Conservation (phyloP, 2,888 invertebrate genomes). For the Gari tellinella region DNA sequence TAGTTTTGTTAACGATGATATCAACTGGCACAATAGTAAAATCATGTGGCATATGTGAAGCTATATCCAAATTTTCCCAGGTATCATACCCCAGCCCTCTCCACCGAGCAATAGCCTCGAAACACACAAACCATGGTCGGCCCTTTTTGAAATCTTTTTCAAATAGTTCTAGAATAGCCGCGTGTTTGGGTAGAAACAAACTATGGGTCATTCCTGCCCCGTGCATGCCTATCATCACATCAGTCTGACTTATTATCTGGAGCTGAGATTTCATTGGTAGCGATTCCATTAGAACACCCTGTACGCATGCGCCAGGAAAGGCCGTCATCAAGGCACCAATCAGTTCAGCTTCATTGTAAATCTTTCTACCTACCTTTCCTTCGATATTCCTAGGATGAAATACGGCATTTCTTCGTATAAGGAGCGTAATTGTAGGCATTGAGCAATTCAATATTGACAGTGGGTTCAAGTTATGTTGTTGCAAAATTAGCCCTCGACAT, state of each 20-base stretch:
- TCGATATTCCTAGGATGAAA: constrained; percentile 78
- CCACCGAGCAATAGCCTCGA: constrained; percentile 75
- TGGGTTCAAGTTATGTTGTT: constrained; percentile 43
- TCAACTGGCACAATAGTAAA: no score
- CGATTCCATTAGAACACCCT: constrained; percentile 71
- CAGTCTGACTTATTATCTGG: constrained; percentile 67
- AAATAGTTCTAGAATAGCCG: constrained; percentile 75
- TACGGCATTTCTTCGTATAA: constrained; percentile 75
- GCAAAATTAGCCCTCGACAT: constrained; percentile 72
- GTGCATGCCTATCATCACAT: constrained; percentile 80
- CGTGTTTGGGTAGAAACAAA: constrained; percentile 72
- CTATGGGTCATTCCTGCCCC: constrained; percentile 80
- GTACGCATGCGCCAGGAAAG: constrained; percentile 58
- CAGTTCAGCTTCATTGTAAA: constrained; percentile 75
- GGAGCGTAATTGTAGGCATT: constrained; percentile 64
- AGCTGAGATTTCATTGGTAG: constrained; percentile 73
- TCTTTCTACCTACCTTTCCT: constrained; percentile 74
- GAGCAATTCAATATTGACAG: constrained; percentile 57
- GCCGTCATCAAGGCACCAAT: constrained; percentile 37
- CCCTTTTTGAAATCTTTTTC: constrained; percentile 64
- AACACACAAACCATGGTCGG: constrained; percentile 65
- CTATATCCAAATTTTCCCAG: constrained; percentile 71
- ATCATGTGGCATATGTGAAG: constrained; percentile 49
- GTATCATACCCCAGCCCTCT: constrained; percentile 70
- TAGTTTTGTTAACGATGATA: no score